phyloP scores from a whole-genome alignment of 2,113 vertebrate genomes.

The Pseudopipra pipra region DNA sequence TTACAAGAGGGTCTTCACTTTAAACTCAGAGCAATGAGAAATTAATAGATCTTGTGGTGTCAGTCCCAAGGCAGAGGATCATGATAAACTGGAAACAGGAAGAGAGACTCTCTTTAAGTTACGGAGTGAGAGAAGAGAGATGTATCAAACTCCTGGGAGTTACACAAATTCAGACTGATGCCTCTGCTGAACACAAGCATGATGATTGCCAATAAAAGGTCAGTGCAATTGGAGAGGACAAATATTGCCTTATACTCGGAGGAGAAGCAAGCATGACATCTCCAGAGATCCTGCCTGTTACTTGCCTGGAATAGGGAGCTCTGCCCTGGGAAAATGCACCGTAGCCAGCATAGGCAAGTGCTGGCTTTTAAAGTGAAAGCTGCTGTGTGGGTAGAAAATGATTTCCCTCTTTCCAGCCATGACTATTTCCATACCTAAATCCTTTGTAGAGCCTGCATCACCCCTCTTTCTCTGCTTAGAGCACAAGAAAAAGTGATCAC shows the following conservation, averaged over 20 bases:
- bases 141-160: neutral
- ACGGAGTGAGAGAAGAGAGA: neutral
- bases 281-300: neutral
- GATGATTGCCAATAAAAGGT: slow-evolving; percentile 25
- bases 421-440: neutral
- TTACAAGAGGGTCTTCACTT: slow-evolving; percentile 52
- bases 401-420: neutral
- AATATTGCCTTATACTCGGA: neutral
- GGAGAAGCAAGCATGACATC: neutral
- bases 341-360: neutral
- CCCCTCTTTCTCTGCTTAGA: neutral
- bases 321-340: neutral
- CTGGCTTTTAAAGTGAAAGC: neutral
- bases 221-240: neutral
- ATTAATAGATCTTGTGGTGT: slow-evolving; percentile 57
- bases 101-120: neutral
- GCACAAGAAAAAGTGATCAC: neutral
- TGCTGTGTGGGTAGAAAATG: neutral
- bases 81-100: slow-evolving; percentile 41
- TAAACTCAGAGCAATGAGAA: slow-evolving; percentile 53
- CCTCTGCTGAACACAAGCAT: neutral
- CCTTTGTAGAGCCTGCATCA: neutral
- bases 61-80: slow-evolving; percentile 45
- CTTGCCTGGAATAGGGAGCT: neutral
- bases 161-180: neutral